Evolutionary conservation across 53 echinoderm and acorn worm genomes (phyloP), one percentile per base, ranked within the genome.

Genomic region (Patiria pectinifera): DNA sequence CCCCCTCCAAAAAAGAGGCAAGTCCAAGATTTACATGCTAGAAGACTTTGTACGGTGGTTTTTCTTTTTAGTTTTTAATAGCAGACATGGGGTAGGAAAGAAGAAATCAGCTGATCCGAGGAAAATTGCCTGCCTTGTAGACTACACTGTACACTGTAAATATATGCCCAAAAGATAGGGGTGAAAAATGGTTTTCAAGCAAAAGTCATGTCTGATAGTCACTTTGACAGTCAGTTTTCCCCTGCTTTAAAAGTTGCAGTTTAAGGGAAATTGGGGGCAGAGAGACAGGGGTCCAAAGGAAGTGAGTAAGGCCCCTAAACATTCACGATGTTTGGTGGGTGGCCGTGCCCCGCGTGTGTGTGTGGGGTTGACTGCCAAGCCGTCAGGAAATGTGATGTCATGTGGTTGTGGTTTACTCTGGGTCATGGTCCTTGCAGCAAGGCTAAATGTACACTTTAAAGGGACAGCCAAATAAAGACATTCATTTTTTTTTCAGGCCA

Each of bases 361-460:
- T n/a, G 22, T 15, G 2, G 43, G 76, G 76, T 76, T 26, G 9
- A 35, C 9, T 76, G 24, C 12, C 11, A 9, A 44, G 6, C 60
- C 43, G 60, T 43, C 88, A 88, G 35, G 88, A 60, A 59, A 77
- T 6, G 60, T 88, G 88, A 88, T 88, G 88, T 88, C 88, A 88
- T 88, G 53, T 7, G 16, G 2, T 6, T 87, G 87, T 87, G 88
- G 88, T 88, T 88, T 46, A 76, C 88, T 78, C 43, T 88, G 88
- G 88, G 88, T 88, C 88, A 88, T 77, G 88, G 88, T 88, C 45
- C 78, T 78, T 77, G 19, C 18, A 44, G 19, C 18, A 44, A 78
- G 15, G 45, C 77, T 59, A 76, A 10, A 35, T 35, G 35, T 35
- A 19, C 46, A 14, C 1, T 25, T 11, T 47, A 80, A 53, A 53